Percentiles rank a stretch among this genome's conserved stretches.
phyloP scores from a whole-genome alignment of 2,797 vertebrate species.

The Xerus rutilus region DNA sequence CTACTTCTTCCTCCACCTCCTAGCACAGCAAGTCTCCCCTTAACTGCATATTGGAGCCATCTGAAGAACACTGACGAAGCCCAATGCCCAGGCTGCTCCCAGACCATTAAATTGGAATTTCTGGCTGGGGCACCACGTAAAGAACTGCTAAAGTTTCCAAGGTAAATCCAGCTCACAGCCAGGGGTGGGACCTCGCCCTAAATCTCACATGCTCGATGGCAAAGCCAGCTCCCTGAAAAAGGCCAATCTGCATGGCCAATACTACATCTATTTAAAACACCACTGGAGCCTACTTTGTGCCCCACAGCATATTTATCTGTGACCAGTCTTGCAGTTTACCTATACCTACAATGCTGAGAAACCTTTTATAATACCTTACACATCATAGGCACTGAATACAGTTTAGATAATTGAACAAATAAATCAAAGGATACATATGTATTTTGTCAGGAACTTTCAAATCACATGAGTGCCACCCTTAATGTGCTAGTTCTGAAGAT shows the following conservation, averaged over 20 bases:
- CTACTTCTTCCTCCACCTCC: not conserved
- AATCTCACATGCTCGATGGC: fast-evolving
- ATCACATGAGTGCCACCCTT: not conserved
- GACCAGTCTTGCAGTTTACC: not conserved
- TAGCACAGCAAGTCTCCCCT: fast-evolving
- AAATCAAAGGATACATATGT: fast-evolving
- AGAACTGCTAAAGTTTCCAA: not conserved
- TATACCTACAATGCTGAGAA: not conserved
- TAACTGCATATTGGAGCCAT: not conserved
- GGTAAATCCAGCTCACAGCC: not conserved
- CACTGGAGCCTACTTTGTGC: not conserved
- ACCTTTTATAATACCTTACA: too few relatives aligned
- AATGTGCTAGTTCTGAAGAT: not conserved
- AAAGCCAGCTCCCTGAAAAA: not conserved
- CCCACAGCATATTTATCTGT: fast-evolving
- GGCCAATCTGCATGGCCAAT: fast-evolving
- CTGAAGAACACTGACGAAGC: not conserved
- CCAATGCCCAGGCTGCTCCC: not conserved
- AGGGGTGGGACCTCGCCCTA: fast-evolving
- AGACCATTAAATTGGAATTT: not conserved
- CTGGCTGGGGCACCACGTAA: not conserved
- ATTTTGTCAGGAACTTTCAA: not conserved
- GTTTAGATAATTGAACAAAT: not conserved
- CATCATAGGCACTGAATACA: too few relatives aligned
- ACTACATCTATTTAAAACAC: fast-evolving